Percentiles rank a stretch among this genome's conserved stretches.
Conservation (phyloP, 2,113 vertebrate genomes). For the Aplodontia rufa region DNA sequence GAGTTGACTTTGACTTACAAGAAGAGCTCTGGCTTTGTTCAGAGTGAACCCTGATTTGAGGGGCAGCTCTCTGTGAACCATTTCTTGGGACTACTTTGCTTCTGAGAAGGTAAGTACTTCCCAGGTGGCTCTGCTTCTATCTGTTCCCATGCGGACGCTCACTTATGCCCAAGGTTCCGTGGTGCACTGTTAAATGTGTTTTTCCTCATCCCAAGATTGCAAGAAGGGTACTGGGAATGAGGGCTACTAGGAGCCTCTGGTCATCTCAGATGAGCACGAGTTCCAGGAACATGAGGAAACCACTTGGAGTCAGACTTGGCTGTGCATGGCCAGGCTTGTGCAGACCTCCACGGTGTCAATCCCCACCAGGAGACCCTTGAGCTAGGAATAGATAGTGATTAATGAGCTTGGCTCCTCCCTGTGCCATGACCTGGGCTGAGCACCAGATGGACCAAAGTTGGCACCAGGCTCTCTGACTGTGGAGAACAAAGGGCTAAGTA, state of each 20-base stretch:
- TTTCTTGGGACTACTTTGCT: neutral
- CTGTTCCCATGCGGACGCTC: neutral
- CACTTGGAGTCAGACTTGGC: neutral
- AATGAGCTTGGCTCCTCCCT: neutral
- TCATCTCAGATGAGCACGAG: neutral
- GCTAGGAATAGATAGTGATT: neutral
- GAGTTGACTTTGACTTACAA: neutral
- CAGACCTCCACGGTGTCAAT: neutral
- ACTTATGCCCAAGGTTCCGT: neutral
- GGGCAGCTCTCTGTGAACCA: neutral
- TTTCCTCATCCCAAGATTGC: neutral
- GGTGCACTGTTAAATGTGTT: neutral
- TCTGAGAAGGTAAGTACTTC: neutral
- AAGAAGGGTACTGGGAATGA: neutral
- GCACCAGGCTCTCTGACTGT: neutral
- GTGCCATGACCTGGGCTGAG: neutral
- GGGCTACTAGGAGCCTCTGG: neutral
- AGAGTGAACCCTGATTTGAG: neutral
- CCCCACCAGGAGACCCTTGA: neutral
- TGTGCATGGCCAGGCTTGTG: fast-evolving
- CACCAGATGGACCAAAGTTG: neutral
- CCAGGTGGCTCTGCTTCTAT: neutral
- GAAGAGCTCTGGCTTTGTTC: neutral
- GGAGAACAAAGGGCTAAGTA: neutral
- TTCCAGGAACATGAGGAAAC: neutral